These are phyloP conservation scores for Hofmannophila pseudospretella DNA, from an alignment of 2,888 invertebrate genomes.

Conservation along the genomic window DNA sequence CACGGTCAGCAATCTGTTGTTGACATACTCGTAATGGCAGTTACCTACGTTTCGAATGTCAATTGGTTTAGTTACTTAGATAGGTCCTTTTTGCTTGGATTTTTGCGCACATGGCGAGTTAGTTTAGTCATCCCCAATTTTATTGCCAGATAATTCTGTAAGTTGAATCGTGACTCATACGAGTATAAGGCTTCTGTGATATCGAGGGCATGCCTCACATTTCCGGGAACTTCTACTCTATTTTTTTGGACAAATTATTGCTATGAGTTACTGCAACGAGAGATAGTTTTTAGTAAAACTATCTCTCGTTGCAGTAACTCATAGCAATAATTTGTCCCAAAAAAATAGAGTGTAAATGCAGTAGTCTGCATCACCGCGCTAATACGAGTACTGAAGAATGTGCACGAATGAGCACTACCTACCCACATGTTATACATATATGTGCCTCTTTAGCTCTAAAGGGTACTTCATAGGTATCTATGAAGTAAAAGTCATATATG, in stretches of 20 bases:
- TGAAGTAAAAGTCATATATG: too few relatives aligned
- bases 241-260: constrained; percentile 20
- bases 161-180: constrained; percentile 2
- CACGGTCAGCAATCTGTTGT: constrained; percentile 27
- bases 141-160: neutral
- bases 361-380: too few relatives aligned
- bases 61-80: neutral
- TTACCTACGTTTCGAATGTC: neutral
- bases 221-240: constrained; percentile 29
- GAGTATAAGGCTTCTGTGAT: constrained; percentile 6
- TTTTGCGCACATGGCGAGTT: neutral
- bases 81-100: neutral
- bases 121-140: neutral
- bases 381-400: too few relatives aligned
- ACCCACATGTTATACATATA: too few relatives aligned
- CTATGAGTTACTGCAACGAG: too few relatives aligned
- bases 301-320: too few relatives aligned
- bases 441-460: too few relatives aligned
- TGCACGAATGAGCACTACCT: too few relatives aligned
- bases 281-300: too few relatives aligned
- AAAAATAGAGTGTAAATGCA: too few relatives aligned
- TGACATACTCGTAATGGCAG: constrained; percentile 9
- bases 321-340: too few relatives aligned
- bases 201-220: constrained; percentile 29
- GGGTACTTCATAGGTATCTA: too few relatives aligned